Conservation (phyloP, 1,140 invertebrate species). For the Adoxophyes honmai region DNA sequence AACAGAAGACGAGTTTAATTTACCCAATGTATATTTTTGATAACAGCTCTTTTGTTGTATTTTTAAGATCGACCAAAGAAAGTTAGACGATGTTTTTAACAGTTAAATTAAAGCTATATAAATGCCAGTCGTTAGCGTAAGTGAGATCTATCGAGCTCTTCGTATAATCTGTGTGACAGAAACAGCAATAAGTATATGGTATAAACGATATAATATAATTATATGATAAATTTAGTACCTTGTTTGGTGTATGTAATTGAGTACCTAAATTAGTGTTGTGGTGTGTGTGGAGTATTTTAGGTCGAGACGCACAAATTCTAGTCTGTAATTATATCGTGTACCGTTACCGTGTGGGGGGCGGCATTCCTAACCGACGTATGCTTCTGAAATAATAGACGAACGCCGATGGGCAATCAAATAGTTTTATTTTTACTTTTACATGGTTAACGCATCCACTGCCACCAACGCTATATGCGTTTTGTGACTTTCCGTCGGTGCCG, state of each 20-base stretch:
- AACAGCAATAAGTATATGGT: slow-evolving; percentile 66
- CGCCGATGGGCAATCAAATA: no score
- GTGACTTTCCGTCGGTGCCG: no score
- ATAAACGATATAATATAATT: slow-evolving; percentile 56
- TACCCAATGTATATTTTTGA: no score
- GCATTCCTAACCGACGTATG: not conserved
- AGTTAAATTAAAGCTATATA: slow-evolving; percentile 3
- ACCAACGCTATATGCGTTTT: no score
- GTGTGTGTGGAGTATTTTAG: slow-evolving; percentile 48
- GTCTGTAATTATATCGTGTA: slow-evolving; percentile 35
- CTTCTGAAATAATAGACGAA: not conserved
- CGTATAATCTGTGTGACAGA: slow-evolving; percentile 65
- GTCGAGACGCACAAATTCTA: slow-evolving; percentile 73
- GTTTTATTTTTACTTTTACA: no score
- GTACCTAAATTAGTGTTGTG: slow-evolving; percentile 22
- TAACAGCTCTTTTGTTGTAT: no score
- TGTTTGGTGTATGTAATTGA: slow-evolving; percentile 48
- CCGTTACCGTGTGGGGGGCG: slow-evolving; percentile 25
- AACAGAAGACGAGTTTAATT: not conserved
- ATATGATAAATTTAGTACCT: slow-evolving; percentile 42
- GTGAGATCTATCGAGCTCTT: slow-evolving; percentile 63
- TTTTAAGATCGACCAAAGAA: no score
- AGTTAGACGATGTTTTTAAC: no score
- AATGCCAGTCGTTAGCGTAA: slow-evolving; percentile 65
- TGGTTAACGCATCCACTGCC: no score